A percentile compares a stretch with the other conserved stretches of the same genome.
Evolutionary conservation across 1,140 invertebrate genomes (phyloP).

Genomic region (Schlechtendalia chinensis): DNA sequence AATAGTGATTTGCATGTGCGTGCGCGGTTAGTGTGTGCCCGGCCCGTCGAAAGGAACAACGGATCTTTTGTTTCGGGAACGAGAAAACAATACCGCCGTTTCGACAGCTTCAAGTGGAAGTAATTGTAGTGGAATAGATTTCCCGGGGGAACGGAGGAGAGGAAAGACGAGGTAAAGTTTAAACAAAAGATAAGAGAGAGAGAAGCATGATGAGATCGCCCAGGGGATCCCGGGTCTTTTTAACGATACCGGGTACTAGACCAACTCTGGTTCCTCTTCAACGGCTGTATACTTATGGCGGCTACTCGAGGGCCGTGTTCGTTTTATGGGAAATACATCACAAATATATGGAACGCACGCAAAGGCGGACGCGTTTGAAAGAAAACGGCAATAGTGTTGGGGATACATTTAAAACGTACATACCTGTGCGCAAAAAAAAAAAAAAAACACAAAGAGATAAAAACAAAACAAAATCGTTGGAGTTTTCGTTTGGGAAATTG

Average conservation of each 20-base stretch:
- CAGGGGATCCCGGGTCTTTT: constrained; percentile 9
- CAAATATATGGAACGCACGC: not conserved
- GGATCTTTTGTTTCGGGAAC: constrained; percentile 14
- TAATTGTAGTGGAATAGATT: constrained; percentile 28
- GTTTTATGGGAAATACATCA: constrained; percentile 5
- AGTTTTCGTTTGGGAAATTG: constrained; percentile 9
- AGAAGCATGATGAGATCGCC: constrained; percentile 23
- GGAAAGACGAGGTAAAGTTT: not conserved
- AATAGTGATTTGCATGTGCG: not conserved
- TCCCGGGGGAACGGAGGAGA: not conserved
- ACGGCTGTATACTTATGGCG: not conserved
- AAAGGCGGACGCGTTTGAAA: not conserved
- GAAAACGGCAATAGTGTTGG: not conserved
- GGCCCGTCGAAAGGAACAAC: constrained; percentile 14
- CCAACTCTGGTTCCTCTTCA: not conserved
- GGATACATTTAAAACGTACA: not conserved
- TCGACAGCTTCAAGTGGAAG: constrained; percentile 13
- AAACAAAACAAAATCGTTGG: not conserved
- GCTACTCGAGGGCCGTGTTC: constrained; percentile 1
- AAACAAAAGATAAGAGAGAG: constrained; percentile 33
- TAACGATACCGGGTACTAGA: constrained; percentile 1
- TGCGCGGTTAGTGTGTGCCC: not conserved
- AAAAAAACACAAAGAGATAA: not conserved
- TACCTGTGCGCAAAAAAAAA: not conserved
- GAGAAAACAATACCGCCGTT: constrained; percentile 25